phyloP scores from a whole-genome alignment of 2,888 invertebrate species.

The Chydorus sphaericus region DNA sequence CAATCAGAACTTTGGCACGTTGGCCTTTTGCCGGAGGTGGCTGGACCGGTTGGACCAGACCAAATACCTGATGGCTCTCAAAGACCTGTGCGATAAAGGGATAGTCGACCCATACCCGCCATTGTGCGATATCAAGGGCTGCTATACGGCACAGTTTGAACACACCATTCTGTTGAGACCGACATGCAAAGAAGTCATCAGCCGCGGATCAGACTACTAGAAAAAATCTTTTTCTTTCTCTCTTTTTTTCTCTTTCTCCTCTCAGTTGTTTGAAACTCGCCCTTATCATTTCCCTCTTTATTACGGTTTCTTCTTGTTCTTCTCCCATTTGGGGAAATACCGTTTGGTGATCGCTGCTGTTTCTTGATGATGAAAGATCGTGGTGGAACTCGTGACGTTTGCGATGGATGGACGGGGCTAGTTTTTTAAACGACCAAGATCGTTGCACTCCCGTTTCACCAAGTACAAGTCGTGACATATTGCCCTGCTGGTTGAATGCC shows the following conservation, averaged over 20 bases:
- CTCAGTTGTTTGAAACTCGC: too few relatives aligned
- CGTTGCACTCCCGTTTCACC: too few relatives aligned
- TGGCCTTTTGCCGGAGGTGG: conserved; percentile 99
- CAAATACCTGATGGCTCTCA: conserved; percentile 95
- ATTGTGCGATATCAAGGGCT: conserved; percentile 89
- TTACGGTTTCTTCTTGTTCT: too few relatives aligned
- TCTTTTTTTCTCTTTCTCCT: not conserved
- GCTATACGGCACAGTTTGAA: conserved; percentile 98
- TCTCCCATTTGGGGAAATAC: too few relatives aligned
- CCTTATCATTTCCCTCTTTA: too few relatives aligned
- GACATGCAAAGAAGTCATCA: conserved; percentile 95
- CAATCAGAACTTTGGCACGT: conserved; percentile 91
- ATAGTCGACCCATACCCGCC: conserved; percentile 98
- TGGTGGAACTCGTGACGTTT: too few relatives aligned
- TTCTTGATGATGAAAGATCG: too few relatives aligned
- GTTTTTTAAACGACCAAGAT: too few relatives aligned
- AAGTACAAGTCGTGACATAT: too few relatives aligned
- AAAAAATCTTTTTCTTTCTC: not conserved
- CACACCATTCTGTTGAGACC: conserved; percentile 95
- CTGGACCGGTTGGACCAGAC: conserved; percentile 90
- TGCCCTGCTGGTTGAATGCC: too few relatives aligned
- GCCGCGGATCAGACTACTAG: conserved; percentile 90
- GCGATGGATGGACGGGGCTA: too few relatives aligned
- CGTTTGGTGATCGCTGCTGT: too few relatives aligned
- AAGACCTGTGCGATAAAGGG: conserved; percentile 94